These are phyloP conservation scores for Gymnothorax reevesii DNA, from an alignment of 2,797 vertebrate species.

Conservation along the genomic window DNA sequence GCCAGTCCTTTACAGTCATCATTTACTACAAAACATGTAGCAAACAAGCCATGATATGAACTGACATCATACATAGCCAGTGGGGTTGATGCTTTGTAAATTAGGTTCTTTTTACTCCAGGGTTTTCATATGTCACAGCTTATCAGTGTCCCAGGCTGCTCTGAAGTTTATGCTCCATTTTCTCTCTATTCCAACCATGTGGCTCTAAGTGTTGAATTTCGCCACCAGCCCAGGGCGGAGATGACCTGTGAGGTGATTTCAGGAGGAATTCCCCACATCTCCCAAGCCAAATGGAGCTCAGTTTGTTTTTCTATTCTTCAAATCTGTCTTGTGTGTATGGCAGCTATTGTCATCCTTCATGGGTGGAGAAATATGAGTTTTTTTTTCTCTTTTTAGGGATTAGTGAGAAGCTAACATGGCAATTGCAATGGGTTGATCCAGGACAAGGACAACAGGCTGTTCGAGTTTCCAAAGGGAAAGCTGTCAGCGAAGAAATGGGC, in stretches of 20 bases:
- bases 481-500: too few relatives aligned
- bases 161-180: conserved; percentile 40
- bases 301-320: conserved; percentile 88
- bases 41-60: neutral
- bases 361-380: neutral
- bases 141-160: conserved; percentile 39
- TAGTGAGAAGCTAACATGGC: neutral
- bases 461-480: too few relatives aligned
- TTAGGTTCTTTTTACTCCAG: conserved; percentile 11
- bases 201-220: conserved; percentile 82
- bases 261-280: conserved; percentile 82
- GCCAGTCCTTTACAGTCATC: neutral
- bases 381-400: neutral
- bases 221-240: conserved; percentile 82
- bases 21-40: neutral
- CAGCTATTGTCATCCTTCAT: conserved; percentile 38
- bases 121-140: conserved; percentile 17
- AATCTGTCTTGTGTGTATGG: conserved; percentile 92
- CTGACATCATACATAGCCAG: neutral
- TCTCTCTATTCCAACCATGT: conserved; percentile 30
- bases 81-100: neutral
- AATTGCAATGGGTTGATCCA: neutral
- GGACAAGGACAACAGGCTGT: neutral
- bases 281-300: conserved; percentile 85
- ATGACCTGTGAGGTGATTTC: conserved; percentile 94